Conservation (phyloP, 1,140 invertebrate species). For the Zophobas morio region DNA sequence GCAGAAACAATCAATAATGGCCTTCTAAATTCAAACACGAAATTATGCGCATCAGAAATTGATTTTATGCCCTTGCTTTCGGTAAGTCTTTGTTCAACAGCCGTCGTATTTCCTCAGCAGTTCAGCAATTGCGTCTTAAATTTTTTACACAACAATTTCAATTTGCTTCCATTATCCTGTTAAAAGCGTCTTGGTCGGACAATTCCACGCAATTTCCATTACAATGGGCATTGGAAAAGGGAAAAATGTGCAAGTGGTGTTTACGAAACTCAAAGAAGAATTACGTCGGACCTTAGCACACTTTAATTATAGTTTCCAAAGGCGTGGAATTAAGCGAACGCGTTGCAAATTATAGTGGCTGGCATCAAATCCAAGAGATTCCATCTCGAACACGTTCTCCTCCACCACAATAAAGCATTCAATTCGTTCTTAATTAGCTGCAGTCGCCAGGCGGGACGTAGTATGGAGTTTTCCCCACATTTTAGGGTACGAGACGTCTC, state of each 20-base stretch:
- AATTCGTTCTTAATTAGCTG: constrained; percentile 54
- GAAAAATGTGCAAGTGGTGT: constrained; percentile 41
- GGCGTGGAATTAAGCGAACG: constrained; percentile 57
- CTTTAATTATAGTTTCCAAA: constrained; percentile 60
- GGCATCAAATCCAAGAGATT: constrained; percentile 58
- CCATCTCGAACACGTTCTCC: constrained; percentile 60
- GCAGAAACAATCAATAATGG: constrained; percentile 25
- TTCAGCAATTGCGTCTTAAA: constrained; percentile 38
- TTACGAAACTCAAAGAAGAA: constrained; percentile 44
- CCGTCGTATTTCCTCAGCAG: constrained; percentile 22
- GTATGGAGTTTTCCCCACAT: constrained; percentile 14
- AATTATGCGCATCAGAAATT: constrained; percentile 31
- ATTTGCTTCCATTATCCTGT: constrained; percentile 39
- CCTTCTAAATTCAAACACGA: constrained; percentile 13
- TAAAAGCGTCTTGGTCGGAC: constrained; percentile 39
- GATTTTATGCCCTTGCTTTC: constrained; percentile 25
- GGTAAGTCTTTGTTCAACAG: constrained; percentile 20
- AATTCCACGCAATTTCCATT: constrained; percentile 39
- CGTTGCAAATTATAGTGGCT: constrained; percentile 61
- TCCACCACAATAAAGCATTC: constrained; percentile 60
- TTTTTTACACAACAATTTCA: constrained; percentile 42
- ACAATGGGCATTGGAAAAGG: constrained; percentile 42
- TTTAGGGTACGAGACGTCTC: constrained; percentile 9
- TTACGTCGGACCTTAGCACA: constrained; percentile 45
- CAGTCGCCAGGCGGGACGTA: constrained; percentile 32